phyloP scores from a whole-genome alignment of 2,113 vertebrate genomes.

The Hypocryptadius cinnamomeus region DNA sequence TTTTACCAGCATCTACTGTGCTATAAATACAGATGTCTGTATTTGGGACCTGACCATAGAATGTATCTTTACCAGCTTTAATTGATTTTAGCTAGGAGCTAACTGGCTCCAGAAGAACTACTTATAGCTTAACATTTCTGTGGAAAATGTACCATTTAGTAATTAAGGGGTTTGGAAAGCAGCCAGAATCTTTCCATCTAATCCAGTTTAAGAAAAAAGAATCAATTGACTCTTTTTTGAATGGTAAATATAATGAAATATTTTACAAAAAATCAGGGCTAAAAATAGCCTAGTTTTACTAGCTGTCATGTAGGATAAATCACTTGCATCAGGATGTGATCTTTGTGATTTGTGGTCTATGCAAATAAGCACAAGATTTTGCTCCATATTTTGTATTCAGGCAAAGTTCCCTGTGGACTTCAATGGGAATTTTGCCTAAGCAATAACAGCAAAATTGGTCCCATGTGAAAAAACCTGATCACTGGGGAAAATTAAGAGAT shows the following conservation, averaged over 20 bases:
- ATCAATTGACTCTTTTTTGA: slow-evolving; percentile 41
- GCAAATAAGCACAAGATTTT: slow-evolving; percentile 6
- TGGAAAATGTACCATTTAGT: slow-evolving; percentile 57
- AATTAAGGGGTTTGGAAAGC: slow-evolving; percentile 64
- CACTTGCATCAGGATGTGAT: neutral
- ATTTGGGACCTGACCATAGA: neutral
- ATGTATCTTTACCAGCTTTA: slow-evolving; percentile 38
- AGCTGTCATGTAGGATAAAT: slow-evolving; percentile 41
- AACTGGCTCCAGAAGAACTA: slow-evolving; percentile 41
- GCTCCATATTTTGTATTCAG: slow-evolving; percentile 11
- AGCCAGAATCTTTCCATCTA: slow-evolving; percentile 63
- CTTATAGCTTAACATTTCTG: slow-evolving; percentile 65
- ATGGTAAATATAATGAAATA: slow-evolving; percentile 56
- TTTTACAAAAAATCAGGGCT: slow-evolving; percentile 33
- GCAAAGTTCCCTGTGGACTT: slow-evolving; percentile 27
- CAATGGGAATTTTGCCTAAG: slow-evolving; percentile 47
- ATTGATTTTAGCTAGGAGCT: slow-evolving; percentile 57
- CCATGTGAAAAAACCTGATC: slow-evolving; percentile 24
- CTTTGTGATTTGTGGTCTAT: slow-evolving; percentile 39
- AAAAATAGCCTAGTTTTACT: slow-evolving; percentile 29
- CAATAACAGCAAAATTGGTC: slow-evolving; percentile 55
- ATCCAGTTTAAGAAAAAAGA: slow-evolving; percentile 42
- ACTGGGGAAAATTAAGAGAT: slow-evolving; percentile 41
- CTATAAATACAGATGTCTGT: neutral
- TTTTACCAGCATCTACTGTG: neutral